A percentile compares a stretch with the other conserved stretches of the same genome.
These are phyloP conservation scores for Lichenostomus cassidix DNA, from an alignment of 2,113 vertebrate genomes.

Conservation along the genomic window DNA sequence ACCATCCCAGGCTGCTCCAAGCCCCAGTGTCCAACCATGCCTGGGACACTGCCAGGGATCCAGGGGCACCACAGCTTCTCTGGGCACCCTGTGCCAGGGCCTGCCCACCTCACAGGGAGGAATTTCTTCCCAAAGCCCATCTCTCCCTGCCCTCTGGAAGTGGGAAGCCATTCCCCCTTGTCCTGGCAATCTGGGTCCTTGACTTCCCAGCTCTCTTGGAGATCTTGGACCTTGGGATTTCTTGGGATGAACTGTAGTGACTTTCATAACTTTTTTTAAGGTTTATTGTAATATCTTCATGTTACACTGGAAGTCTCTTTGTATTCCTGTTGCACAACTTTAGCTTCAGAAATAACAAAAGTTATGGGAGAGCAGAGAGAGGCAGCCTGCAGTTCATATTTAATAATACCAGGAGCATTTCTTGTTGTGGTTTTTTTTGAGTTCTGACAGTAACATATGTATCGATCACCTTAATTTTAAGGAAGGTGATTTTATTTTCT, in stretches of 20 bases:
- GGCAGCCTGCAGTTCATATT: background rate
- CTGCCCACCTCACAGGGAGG: rapidly evolving
- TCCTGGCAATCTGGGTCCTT: background rate
- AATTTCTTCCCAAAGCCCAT: background rate
- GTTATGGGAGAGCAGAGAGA: background rate
- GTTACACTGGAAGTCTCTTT: background rate
- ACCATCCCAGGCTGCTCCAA: background rate
- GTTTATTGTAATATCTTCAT: background rate
- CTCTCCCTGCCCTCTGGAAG: rapidly evolving
- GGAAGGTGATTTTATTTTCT: background rate
- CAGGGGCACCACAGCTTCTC: background rate
- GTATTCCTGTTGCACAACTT: background rate
- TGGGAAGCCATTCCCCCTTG: background rate
- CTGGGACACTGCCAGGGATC: background rate
- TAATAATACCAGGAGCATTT: background rate
- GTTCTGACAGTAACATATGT: background rate
- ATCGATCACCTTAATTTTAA: background rate
- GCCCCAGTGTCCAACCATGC: rapidly evolving
- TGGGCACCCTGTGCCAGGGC: background rate
- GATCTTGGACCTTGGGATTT: background rate
- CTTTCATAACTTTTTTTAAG: rapidly evolving
- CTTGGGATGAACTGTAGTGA: background rate
- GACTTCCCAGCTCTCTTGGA: background rate
- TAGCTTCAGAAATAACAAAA: background rate
- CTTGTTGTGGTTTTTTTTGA: background rate